A percentile compares a stretch with the other conserved stretches of the same genome.
These are phyloP conservation scores for Helicoverpa assulta DNA, from an alignment of 2,888 invertebrate genomes.

Conservation along the genomic window DNA sequence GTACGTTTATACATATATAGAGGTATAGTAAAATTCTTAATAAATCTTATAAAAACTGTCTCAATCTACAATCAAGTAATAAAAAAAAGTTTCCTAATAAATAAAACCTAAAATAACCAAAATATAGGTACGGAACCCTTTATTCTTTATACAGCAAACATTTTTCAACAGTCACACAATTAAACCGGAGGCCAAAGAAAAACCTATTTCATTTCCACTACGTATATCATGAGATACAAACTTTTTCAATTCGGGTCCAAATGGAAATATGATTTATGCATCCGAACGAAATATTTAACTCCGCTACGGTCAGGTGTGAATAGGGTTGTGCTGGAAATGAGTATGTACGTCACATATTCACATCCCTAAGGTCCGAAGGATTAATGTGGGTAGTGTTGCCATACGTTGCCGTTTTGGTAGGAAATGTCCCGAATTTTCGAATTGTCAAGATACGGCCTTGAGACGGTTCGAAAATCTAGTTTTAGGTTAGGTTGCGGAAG, in stretches of 20 bases:
- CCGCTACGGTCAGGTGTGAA: conserved; percentile 26
- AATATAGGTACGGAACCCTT: too few species aligned
- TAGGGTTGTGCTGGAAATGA: conserved; percentile 10
- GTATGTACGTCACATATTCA: neutral
- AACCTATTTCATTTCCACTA: conserved; percentile 14
- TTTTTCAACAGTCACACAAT: neutral
- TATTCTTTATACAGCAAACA: too few species aligned
- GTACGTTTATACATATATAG: too few species aligned
- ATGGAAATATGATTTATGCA: conserved; percentile 58
- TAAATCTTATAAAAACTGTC: too few species aligned
- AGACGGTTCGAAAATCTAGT: too few species aligned
- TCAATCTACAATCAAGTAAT: too few species aligned
- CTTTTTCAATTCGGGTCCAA: conserved; percentile 24
- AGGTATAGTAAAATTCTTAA: too few species aligned
- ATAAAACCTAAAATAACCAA: too few species aligned
- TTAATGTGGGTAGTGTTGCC: neutral
- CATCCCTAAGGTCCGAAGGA: neutral
- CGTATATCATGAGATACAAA: conserved; percentile 12
- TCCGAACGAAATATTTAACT: conserved; percentile 51
- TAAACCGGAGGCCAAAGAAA: conserved; percentile 1
- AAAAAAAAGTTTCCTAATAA: too few species aligned
- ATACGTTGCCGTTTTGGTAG: neutral
- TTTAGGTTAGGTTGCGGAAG: too few species aligned
- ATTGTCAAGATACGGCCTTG: too few species aligned
- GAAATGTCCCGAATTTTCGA: neutral